Evolutionary conservation across 1,140 invertebrate genomes (phyloP).

Genomic region (Drosophila pachea): DNA sequence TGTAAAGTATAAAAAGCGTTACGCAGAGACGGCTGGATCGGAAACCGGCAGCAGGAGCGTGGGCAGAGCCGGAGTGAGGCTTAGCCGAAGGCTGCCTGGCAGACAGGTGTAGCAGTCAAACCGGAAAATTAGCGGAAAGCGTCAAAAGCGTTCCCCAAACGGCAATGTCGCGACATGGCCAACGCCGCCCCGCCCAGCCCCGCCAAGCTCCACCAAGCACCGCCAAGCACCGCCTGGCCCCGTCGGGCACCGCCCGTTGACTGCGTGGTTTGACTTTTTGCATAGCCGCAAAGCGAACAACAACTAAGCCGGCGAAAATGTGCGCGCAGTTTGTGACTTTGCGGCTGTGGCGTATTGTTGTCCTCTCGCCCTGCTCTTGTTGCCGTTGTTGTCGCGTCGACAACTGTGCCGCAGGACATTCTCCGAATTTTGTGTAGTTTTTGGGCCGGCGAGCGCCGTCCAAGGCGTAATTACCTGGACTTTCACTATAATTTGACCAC

Average conservation of each 20-base stretch:
- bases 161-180: constrained; percentile 66
- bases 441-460: constrained; percentile 42
- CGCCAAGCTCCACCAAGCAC: too few species aligned
- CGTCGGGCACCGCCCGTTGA: background rate
- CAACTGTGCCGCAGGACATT: constrained; percentile 63
- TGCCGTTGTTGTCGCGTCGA: constrained; percentile 50
- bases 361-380: background rate
- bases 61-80: background rate
- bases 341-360: constrained; percentile 11
- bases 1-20: constrained; percentile 23
- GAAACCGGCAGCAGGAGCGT: too few species aligned
- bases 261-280: constrained; percentile 45
- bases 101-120: constrained; percentile 73
- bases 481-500: constrained; percentile 61
- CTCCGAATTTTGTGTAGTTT: constrained; percentile 58
- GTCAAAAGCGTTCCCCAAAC: constrained; percentile 75
- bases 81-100: constrained; percentile 22
- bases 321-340: constrained; percentile 61
- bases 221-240: background rate
- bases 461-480: constrained; percentile 67
- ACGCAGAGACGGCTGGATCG: too few species aligned
- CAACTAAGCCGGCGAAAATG: constrained; percentile 64
- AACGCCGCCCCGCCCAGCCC: background rate
- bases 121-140: constrained; percentile 77
- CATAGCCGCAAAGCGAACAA: constrained; percentile 50